Conservation (phyloP, 2,797 vertebrate genomes). For the Meriones psammophilus region DNA sequence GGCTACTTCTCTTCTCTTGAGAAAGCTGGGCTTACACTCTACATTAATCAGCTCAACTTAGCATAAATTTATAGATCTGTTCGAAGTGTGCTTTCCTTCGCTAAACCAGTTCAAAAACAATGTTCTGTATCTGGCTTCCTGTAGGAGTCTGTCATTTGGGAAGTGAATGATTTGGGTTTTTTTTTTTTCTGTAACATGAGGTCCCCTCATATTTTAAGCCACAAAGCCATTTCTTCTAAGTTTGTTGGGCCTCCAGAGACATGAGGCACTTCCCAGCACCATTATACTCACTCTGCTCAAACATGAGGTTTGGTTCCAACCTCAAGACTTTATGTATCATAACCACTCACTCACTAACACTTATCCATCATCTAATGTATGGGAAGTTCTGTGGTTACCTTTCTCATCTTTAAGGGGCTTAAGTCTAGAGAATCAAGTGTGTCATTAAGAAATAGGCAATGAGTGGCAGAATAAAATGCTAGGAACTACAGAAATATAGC, state of each 20-base stretch:
- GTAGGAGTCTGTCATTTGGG: not conserved
- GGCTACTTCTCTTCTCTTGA: conserved; percentile 1
- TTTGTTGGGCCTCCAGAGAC: not conserved
- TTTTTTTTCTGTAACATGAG: not conserved
- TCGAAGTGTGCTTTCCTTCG: not conserved
- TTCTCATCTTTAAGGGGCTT: conserved; percentile 24
- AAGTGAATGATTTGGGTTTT: not conserved
- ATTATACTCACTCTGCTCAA: not conserved
- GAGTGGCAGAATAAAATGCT: not conserved
- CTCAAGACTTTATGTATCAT: not conserved
- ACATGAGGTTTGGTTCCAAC: not conserved
- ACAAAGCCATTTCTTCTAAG: not conserved
- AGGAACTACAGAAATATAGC: not conserved
- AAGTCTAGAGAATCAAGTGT: not conserved
- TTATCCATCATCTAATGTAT: not conserved
- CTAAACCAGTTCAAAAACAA: conserved; percentile 17
- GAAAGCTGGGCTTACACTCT: conserved; percentile 33
- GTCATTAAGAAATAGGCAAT: not conserved
- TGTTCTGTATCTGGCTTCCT: not conserved
- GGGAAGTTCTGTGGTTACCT: not conserved
- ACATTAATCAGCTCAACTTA: conserved; percentile 3
- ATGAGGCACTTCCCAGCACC: not conserved
- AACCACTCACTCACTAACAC: not conserved
- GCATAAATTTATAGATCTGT: conserved; percentile 38
- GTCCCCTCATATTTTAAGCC: not conserved